Evolutionary conservation across 1,140 invertebrate species (phyloP).

Genomic region (Drosophila tsacasi): DNA sequence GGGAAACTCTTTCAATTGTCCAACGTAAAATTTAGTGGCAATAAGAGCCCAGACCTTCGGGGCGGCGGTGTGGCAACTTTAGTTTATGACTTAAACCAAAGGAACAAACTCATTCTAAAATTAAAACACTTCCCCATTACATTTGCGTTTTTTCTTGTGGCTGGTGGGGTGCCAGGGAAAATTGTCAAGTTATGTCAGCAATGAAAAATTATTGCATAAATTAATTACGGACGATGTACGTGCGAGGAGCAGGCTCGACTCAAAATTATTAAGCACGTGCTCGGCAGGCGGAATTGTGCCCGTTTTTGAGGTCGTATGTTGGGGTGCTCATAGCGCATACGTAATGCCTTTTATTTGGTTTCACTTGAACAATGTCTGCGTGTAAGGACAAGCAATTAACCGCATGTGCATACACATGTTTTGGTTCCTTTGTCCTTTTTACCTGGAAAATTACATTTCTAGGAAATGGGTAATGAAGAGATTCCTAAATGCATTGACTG

Average conservation of each 20-base stretch:
- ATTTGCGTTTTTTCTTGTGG: constrained; percentile 11
- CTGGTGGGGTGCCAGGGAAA: constrained; percentile 25
- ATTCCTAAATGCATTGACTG: constrained; percentile 2
- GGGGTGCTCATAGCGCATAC: constrained; percentile 42
- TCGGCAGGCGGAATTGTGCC: constrained; percentile 28
- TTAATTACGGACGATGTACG: constrained; percentile 66
- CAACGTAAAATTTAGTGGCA: constrained; percentile 54
- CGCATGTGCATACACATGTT: constrained; percentile 57
- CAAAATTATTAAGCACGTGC: constrained; percentile 69
- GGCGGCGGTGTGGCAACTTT: constrained; percentile 26
- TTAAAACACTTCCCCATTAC: constrained; percentile 57
- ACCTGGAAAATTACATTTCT: constrained; percentile 59
- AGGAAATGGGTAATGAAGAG: not conserved
- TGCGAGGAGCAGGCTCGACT: constrained; percentile 28
- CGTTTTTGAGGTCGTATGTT: constrained; percentile 29
- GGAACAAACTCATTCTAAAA: constrained; percentile 59
- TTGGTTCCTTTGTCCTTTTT: constrained; percentile 40
- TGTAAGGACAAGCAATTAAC: constrained; percentile 69
- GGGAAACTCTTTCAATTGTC: constrained; percentile 72
- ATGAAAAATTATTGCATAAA: constrained; percentile 84
- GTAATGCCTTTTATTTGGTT: constrained; percentile 51
- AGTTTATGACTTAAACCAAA: constrained; percentile 41
- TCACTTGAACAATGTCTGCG: constrained; percentile 20
- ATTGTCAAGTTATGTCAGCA: constrained; percentile 75
- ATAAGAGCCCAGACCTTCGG: constrained; percentile 33